Base-by-base conservation (phyloP, 2,113 vertebrate species). In the Glareola pratincola region DNA sequence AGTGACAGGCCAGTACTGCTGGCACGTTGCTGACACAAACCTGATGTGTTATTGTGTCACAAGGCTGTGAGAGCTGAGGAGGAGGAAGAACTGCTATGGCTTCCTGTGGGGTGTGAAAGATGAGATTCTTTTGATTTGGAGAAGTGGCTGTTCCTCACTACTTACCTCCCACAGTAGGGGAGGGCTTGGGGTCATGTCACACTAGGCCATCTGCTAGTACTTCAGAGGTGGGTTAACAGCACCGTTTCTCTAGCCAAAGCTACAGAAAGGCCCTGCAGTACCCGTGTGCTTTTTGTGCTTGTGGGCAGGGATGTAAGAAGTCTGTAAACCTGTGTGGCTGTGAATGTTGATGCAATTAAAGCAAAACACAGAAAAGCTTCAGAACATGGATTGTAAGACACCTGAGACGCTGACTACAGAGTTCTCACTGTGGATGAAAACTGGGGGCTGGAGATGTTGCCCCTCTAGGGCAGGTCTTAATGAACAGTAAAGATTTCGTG, bases 161-260 rank as follows among this genome's bases (percentile, higher is more conserved):
- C 30, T 64, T 72, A 10, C 7, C 34, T 43, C 39, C 24, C 9
- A 36, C 20, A 12, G 60, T 43, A 85, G 37, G 59, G 20, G 32
- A n/a, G 47, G 9, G n/a, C 34, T 41, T 77, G 57, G 29, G 50
- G 15, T 59, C 1, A 0, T 32, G 62, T 47, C 2, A 0, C 21
- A 18, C 48, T 29, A 24, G 57, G 37, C 47, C n/a, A 37, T 29
- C 63, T 80, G 51, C 14, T 66, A 22, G 15, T 34, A 12, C 9
- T 85, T 76, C 14, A 27, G 26, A 50, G 54, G 29, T 39, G 60
- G 48, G 27, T 48, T 81, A 71, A 39, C 4, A 37, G 36, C 8
- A 15, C 14, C 15, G 15, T 32, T 77, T 60, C 20, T 89, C 34
- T 26, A 56, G 53, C n/a, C 57, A 39, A 43, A 72, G 63, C 36